phyloP scores from a whole-genome alignment of 1,140 invertebrate species.

The Lucilia cuprina region DNA sequence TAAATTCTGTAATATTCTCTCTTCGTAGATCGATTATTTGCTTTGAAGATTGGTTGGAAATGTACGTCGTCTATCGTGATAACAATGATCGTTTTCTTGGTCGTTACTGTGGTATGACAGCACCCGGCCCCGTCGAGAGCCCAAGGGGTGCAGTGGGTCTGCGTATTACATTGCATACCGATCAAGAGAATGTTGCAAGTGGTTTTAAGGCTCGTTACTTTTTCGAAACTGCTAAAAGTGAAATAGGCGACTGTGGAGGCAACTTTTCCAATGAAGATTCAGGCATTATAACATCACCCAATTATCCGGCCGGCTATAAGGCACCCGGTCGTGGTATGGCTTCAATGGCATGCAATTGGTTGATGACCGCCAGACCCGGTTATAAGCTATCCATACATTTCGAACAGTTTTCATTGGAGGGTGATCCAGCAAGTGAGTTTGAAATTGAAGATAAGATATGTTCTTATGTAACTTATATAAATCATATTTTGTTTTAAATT shows the following conservation, averaged over 20 bases:
- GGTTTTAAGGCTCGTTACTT: conserved; percentile 91
- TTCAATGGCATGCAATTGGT: conserved; percentile 91
- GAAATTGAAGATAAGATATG: not conserved
- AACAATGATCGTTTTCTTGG: conserved; percentile 82
- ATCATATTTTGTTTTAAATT: not conserved
- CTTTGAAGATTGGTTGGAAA: conserved; percentile 92
- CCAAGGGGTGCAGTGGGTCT: conserved; percentile 83
- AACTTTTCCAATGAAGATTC: conserved; percentile 86
- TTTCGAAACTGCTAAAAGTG: conserved; percentile 84
- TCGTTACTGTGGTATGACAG: conserved; percentile 82
- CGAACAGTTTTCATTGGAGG: conserved; percentile 86
- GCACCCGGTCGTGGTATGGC: conserved; percentile 76
- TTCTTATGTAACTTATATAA: too few species aligned
- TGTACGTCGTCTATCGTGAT: conserved; percentile 86
- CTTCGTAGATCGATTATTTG: conserved; percentile 71
- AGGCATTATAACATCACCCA: conserved; percentile 87
- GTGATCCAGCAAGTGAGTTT: conserved; percentile 78
- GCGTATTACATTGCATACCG: conserved; percentile 84
- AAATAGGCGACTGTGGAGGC: conserved; percentile 90
- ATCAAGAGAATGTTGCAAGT: conserved; percentile 82
- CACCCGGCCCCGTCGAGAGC: conserved; percentile 89
- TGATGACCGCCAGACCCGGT: conserved; percentile 80
- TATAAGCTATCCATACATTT: conserved; percentile 88
- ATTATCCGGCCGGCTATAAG: conserved; percentile 86
- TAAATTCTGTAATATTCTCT: not conserved